Evolutionary conservation across 2,113 vertebrate species (phyloP), one percentile per base, ranked within the genome.

Genomic region (Lophotis ruficrista): DNA sequence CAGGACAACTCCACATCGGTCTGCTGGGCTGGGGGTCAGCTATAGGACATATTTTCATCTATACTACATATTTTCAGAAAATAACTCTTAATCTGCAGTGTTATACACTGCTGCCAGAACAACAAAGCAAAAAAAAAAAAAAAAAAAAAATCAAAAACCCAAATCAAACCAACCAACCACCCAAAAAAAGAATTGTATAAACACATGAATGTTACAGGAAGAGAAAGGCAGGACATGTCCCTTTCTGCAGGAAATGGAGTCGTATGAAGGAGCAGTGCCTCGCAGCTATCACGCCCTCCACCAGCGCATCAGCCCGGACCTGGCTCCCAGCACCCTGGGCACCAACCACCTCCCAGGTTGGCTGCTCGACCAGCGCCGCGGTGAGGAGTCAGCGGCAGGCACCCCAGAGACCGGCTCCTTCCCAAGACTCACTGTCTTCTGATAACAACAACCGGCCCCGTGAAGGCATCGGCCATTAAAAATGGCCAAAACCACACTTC

Each of bases 101-200:
- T 41, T 41, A 22, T 16, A 12, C 14, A 4, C 16, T 35, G 27
- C 69, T 57, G 35, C 22, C 43, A 43, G 20, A 18, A 22, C 14
- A 53, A 53, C 47, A 64, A 10, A 38, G 38, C 37, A 10, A 2
- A 2, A 6, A 7, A 38, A 37, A 7, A 1, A 2, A 14, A 64
- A 24, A 50, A 45, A 48, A 45, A 45, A 53, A 28, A 37, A 51
- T 20, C 2, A 9, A 53, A 58, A 48, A 51, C 18, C 6, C 1
- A 45, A 17, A 37, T 14, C 33, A 58, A 28, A 2, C 10, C 54
- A 65, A 35, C 12, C 33, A 47, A 23, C 9, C 28, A 23, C 10
- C 10, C 23, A 48, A 27, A 12, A 18, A 37, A 0, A 21, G 17
- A 23, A 14, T 4, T 12, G 0, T 0, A 2, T 1, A 54, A 62